Evolutionary conservation across 2,888 invertebrate species (phyloP), one percentile per base, ranked within the genome.

Genomic region (Sialis lutaria): DNA sequence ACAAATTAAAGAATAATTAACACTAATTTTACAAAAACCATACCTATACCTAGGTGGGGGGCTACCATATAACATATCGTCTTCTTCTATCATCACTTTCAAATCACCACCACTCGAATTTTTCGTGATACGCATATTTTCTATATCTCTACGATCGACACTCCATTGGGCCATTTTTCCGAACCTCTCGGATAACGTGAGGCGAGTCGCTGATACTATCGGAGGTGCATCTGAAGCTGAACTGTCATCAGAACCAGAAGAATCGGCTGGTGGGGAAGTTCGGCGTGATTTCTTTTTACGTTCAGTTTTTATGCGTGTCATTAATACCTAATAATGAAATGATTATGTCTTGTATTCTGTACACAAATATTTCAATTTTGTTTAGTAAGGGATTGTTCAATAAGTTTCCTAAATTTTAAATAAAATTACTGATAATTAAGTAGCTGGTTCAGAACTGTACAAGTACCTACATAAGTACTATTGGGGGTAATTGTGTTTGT

Each of bases 151-250:
- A 8, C 89, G 72, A 63, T 88, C 88, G 4, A 84, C 82, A 50
- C 85, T 85, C 86, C 88, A 88, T 59, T 89, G 89, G 22, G 89
- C 89, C 79, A 90, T 87, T 70, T 89, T 89, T 52, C 89, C 89
- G 65, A 90, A 90, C 22, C 85, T 73, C 64, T 90, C 89, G 0
- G 88, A 89, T 9, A 90, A 68, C 1, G 88, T 88, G 58, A 90
- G 66, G 6, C 64, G 64, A 35, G 74, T 74, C 2, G 74, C 73
- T 5, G 73, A 72, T 30, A 73, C 77, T 44, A 77, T 75, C 22
- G 78, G 77, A 1, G 77, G 75, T 37, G 73, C 61, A 51, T 64
- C 58, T 5, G 75, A 74, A 2, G 71, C 69, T 53, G 73, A 74
- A 33, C 70, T 68, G 51, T 72, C 72, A 50, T 73, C 72, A 33